These are phyloP conservation scores for Venusia cambrica DNA, from an alignment of 2,888 invertebrate genomes.

Conservation along the genomic window DNA sequence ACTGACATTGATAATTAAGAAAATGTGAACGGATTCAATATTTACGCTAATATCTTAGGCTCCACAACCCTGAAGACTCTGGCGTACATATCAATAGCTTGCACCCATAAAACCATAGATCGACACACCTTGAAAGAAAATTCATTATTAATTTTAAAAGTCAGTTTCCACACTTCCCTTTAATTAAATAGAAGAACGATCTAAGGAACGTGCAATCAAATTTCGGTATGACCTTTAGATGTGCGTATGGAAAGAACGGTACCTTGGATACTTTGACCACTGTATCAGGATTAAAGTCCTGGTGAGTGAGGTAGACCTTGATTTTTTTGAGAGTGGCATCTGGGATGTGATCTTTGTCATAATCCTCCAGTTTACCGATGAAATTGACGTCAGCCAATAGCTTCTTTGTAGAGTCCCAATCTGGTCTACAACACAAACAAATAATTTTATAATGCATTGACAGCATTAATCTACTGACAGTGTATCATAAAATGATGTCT, in stretches of 20 bases:
- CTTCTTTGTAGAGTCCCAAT: conserved; percentile 92
- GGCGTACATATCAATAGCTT: conserved; percentile 94
- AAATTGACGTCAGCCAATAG: conserved; percentile 92
- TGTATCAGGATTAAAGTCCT: conserved; percentile 91
- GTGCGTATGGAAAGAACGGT: too few species aligned
- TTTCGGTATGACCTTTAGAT: too few species aligned
- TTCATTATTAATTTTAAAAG: background rate
- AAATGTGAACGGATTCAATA: too few species aligned
- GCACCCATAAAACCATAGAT: conserved; percentile 95
- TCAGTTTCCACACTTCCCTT: too few species aligned
- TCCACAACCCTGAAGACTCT: conserved; percentile 93
- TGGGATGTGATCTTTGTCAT: conserved; percentile 92
- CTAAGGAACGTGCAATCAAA: too few species aligned
- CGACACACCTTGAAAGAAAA: conserved; percentile 88
- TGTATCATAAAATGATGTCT: too few species aligned
- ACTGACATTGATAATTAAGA: too few species aligned
- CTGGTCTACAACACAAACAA: conserved; percentile 83
- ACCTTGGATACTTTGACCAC: conserved; percentile 87
- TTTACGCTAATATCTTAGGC: conserved; percentile 90
- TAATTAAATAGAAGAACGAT: too few species aligned
- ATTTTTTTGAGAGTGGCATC: conserved; percentile 89
- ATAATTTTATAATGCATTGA: too few species aligned
- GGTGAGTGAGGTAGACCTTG: conserved; percentile 90
- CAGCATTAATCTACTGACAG: too few species aligned
- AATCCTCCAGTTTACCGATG: conserved; percentile 89